Evolutionary conservation across 2,888 invertebrate genomes (phyloP), one percentile per base, ranked within the genome.

Genomic region (Acrobasis consociella): DNA sequence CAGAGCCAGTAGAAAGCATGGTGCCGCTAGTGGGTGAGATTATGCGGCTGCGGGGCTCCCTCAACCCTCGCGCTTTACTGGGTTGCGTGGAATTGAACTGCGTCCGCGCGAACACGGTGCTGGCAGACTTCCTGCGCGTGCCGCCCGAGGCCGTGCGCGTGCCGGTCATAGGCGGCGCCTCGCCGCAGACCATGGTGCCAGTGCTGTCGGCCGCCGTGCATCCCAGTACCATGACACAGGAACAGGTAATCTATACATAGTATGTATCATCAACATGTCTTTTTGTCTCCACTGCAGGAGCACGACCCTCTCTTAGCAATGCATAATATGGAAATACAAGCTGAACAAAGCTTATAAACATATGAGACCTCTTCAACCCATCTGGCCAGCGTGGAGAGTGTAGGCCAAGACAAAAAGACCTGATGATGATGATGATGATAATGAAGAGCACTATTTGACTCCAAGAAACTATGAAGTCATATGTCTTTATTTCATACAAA

Each of bases 11-110:
- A 0, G 96, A 96, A 80, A 95, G 95, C 67, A 94, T 95, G 75
- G 95, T 96, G 10, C 96, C 96, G 0, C 93, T 96, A 60, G 94
- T 95, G 0, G 90, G 94, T 8, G 96, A 96, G 81, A 94, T 96
- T 31, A 94, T 94, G 80, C 94, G 95, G 67, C 93, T 91, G 2
- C 86, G 91, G 8, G 77, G 80, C 5, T 63, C 74, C 0, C 91
- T 90, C 75, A 85, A 90, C 67, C 83, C 91, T 1, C 82, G 89
- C 10, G 67, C 72, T 1, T 67, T 92, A 3, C 94, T 96, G 74
- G 96, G 96, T 49, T 95, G 95, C 58, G 95, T 95, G 17, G 95
- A 95, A 63, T 82, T 96, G 59, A 95, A 96, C 85, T 93, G 95
- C 65, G 95, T 96, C 49, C 87, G 96, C 65, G 94, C 96, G 0